These are phyloP conservation scores for Ranitomeya imitator DNA, from an alignment of 2,113 vertebrate genomes.

Conservation along the genomic window DNA sequence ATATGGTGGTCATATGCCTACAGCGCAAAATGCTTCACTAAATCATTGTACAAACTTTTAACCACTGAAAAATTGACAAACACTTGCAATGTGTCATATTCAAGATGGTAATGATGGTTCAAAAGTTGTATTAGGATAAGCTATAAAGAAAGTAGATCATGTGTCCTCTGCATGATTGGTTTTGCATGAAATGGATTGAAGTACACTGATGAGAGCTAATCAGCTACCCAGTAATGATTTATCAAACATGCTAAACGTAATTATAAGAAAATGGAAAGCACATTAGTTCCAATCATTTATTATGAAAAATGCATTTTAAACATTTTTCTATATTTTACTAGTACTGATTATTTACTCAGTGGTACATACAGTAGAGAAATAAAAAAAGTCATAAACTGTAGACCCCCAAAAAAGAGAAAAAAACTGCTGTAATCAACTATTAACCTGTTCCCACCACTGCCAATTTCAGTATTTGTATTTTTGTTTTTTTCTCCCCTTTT, in stretches of 20 bases:
- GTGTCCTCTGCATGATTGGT: neutral
- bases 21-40: slow-evolving; percentile 21
- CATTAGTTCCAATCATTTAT: no score
- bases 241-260: neutral
- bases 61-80: slow-evolving; percentile 26
- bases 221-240: neutral
- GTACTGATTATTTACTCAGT: no score
- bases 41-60: slow-evolving; percentile 35
- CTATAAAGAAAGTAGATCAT: neutral
- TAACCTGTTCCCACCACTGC: no score
- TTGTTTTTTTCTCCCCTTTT: no score
- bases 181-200: neutral
- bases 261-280: neutral
- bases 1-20: slow-evolving; percentile 43
- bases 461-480: no score
- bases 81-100: slow-evolving; percentile 23
- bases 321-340: neutral
- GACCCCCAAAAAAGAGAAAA: no score
- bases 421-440: no score
- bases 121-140: neutral
- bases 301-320: neutral
- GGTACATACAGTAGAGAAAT: no score
- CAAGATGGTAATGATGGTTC: slow-evolving; percentile 14
- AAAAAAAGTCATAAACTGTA: no score
- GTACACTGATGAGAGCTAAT: neutral